A percentile compares a stretch with the other conserved stretches of the same genome.
These are phyloP conservation scores for Micropoecilia bifurca DNA, from an alignment of 2,797 vertebrate species.

Conservation along the genomic window DNA sequence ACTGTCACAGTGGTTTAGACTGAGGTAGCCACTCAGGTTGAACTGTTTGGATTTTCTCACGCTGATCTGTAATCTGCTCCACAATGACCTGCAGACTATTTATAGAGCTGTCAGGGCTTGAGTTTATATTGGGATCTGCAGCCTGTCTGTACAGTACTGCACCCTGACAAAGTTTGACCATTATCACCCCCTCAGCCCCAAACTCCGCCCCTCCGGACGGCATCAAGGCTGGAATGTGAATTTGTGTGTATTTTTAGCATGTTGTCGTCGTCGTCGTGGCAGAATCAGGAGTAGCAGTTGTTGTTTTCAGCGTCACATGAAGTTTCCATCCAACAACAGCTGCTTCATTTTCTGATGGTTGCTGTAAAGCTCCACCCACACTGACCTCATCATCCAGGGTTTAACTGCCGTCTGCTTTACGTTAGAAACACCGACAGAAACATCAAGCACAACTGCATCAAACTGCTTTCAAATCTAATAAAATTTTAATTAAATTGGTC, in stretches of 20 bases:
- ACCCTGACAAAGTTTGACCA: background rate
- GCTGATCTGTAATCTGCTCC: conserved; percentile 20
- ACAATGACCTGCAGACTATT: conserved; percentile 18
- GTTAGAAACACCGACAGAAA: background rate
- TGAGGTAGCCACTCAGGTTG: conserved; percentile 4
- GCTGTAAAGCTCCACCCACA: background rate
- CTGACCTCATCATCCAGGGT: background rate
- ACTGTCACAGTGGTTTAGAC: background rate
- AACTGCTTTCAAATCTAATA: background rate
- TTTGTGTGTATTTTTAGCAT: conserved; percentile 53
- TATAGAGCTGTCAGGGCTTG: conserved; percentile 22
- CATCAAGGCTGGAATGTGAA: conserved; percentile 34
- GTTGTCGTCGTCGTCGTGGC: conserved; percentile 14
- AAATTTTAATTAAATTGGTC: background rate
- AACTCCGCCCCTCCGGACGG: background rate
- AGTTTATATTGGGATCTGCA: conserved; percentile 32
- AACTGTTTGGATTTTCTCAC: conserved; percentile 29
- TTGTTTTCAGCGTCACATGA: conserved; percentile 49
- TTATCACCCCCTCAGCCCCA: background rate
- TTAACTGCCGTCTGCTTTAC: background rate
- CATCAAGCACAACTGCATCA: background rate
- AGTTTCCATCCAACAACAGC: conserved; percentile 67
- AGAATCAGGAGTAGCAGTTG: conserved; percentile 65
- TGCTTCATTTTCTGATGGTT: conserved; percentile 29
- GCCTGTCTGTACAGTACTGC: conserved; percentile 20